Percentiles rank a stretch among this genome's conserved stretches.
These are phyloP conservation scores for Montifringilla adamsi DNA, from an alignment of 2,113 vertebrate species.

Conservation along the genomic window DNA sequence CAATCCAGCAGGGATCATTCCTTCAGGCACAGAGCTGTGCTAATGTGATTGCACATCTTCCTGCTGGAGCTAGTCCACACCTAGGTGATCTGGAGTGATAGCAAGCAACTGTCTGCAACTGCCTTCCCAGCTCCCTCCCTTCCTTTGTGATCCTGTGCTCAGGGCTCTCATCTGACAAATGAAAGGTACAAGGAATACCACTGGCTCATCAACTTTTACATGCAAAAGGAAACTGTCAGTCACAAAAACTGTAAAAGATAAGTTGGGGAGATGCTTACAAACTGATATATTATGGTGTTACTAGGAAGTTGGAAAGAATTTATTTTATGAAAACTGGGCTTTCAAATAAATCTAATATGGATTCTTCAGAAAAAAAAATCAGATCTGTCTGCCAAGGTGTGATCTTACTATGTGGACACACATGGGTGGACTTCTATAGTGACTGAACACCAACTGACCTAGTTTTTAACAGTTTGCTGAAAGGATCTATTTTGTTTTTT, in stretches of 20 bases:
- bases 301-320: neutral
- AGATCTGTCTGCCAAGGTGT: neutral
- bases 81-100: neutral
- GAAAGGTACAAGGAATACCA: neutral
- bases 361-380: neutral
- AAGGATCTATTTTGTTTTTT: neutral
- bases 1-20: neutral
- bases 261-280: neutral
- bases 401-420: neutral
- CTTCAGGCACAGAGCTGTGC: neutral
- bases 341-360: neutral
- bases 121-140: neutral
- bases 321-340: neutral
- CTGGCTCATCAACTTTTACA: neutral
- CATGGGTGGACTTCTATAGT: neutral
- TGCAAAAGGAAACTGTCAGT: neutral
- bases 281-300: neutral
- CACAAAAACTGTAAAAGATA: neutral
- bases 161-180: neutral
- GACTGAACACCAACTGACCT: neutral
- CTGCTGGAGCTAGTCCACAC: neutral
- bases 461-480: neutral
- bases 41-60: neutral
- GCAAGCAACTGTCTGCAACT: neutral
- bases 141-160: neutral